A percentile compares a stretch with the other conserved stretches of the same genome.
These are phyloP conservation scores for Pogonocherus hispidulus DNA, from an alignment of 2,888 invertebrate species.

Conservation along the genomic window DNA sequence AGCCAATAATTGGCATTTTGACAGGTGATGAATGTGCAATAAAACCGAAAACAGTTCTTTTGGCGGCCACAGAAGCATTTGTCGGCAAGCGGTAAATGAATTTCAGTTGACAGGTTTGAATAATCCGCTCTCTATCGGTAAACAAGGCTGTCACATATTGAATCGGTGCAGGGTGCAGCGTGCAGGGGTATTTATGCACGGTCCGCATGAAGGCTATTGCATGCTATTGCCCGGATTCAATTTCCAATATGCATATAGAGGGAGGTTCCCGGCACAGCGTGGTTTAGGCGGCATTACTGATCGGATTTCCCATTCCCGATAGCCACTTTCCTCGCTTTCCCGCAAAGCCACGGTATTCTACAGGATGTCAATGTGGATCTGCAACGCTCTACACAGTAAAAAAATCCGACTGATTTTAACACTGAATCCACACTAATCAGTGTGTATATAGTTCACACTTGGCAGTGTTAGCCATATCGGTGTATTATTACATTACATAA, in stretches of 20 bases:
- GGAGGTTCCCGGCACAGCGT: conserved; percentile 53
- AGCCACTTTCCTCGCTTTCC: conserved; percentile 42
- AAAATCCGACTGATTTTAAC: no score
- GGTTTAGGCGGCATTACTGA: conserved; percentile 65
- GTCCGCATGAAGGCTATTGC: conserved; percentile 65
- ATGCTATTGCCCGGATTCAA: conserved; percentile 67
- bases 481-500: no score
- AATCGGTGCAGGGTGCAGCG: conserved; percentile 55
- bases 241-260: conserved; percentile 68
- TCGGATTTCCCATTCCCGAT: conserved; percentile 63
- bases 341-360: conserved; percentile 37
- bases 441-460: no score
- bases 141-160: conserved; percentile 67
- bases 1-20: conserved; percentile 58
- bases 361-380: conserved; percentile 21
- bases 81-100: conserved; percentile 60
- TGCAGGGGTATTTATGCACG: conserved; percentile 62
- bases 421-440: no score
- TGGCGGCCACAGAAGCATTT: conserved; percentile 55
- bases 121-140: conserved; percentile 66
- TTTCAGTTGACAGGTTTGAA: conserved; percentile 67
- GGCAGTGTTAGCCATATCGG: no score
- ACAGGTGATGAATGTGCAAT: conserved; percentile 57
- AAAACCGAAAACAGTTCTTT: conserved; percentile 58
- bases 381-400: background rate